phyloP scores from a whole-genome alignment of 2,113 vertebrate genomes.

The Rallus limicola region DNA sequence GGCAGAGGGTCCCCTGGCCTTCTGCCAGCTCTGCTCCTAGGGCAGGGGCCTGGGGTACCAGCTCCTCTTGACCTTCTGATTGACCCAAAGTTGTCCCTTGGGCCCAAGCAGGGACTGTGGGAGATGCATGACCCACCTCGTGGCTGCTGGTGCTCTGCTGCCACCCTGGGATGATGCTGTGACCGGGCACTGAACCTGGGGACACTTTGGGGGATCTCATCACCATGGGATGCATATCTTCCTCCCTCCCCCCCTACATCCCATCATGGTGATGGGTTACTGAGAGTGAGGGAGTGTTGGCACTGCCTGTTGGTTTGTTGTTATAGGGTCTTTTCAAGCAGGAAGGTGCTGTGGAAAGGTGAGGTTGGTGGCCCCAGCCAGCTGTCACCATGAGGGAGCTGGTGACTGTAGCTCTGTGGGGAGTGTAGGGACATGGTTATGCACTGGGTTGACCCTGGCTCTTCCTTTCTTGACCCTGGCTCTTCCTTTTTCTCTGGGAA shows the following conservation, averaged over 20 bases:
- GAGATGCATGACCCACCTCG: accelerated
- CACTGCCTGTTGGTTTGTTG: not conserved
- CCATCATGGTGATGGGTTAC: not conserved
- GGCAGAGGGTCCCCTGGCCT: not conserved
- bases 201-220: accelerated
- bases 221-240: not conserved
- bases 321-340: not conserved
- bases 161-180: accelerated
- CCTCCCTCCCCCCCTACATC: not conserved
- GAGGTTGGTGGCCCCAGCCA: not conserved
- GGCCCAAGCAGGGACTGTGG: not conserved
- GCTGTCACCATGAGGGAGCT: not conserved
- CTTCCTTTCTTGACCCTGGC: not conserved
- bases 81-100: accelerated
- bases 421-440: not conserved
- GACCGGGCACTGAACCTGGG: not conserved
- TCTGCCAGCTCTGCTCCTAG: not conserved
- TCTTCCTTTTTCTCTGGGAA: not conserved
- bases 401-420: not conserved
- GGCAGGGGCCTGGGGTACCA: not conserved
- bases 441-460: not conserved
- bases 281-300: not conserved
- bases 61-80: not conserved
- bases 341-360: not conserved
- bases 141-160: not conserved